phyloP scores from a whole-genome alignment of 1,140 invertebrate species.

The Cotesia vestalis region DNA sequence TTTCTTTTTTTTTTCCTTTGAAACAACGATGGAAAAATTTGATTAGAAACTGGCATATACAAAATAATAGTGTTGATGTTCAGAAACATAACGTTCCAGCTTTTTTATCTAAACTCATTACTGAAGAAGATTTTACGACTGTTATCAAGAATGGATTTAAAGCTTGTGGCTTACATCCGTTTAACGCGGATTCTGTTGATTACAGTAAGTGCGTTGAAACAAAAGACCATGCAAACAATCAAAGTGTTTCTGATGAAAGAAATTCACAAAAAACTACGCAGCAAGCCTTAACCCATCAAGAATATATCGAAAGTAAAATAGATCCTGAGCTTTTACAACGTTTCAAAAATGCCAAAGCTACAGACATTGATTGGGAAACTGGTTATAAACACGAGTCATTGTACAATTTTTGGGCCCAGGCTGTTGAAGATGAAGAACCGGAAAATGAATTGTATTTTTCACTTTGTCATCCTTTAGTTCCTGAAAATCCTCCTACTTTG shows the following conservation, averaged over 20 bases:
- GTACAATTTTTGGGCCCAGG: conserved; percentile 13
- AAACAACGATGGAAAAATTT: conserved; percentile 36
- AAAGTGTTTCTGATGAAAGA: conserved; percentile 10
- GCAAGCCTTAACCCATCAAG: conserved; percentile 11
- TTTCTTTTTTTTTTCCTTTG: conserved; percentile 43
- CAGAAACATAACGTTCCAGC: conserved; percentile 46
- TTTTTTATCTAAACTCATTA: conserved; percentile 41
- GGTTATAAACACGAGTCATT: conserved; percentile 19
- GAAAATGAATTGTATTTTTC: conserved; percentile 12
- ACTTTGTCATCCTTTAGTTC: conserved; percentile 17
- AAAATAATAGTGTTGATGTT: conserved; percentile 41
- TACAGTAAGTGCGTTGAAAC: conserved; percentile 47
- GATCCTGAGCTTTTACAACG: conserved; percentile 21
- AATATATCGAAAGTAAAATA: conserved; percentile 32
- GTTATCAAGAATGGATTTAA: conserved; percentile 48
- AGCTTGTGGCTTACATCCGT: conserved; percentile 52
- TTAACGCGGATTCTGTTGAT: conserved; percentile 48
- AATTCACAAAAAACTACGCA: neutral
- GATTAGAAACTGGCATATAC: conserved; percentile 34
- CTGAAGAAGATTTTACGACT: conserved; percentile 33
- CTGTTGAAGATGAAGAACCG: conserved; percentile 26
- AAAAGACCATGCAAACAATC: conserved; percentile 16
- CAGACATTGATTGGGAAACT: conserved; percentile 22
- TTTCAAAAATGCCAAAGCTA: conserved; percentile 23
- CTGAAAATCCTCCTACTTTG: conserved; percentile 11